A percentile compares a stretch with the other conserved stretches of the same genome.
These are phyloP conservation scores for Mimas tiliae DNA, from an alignment of 2,888 invertebrate species.

Conservation along the genomic window DNA sequence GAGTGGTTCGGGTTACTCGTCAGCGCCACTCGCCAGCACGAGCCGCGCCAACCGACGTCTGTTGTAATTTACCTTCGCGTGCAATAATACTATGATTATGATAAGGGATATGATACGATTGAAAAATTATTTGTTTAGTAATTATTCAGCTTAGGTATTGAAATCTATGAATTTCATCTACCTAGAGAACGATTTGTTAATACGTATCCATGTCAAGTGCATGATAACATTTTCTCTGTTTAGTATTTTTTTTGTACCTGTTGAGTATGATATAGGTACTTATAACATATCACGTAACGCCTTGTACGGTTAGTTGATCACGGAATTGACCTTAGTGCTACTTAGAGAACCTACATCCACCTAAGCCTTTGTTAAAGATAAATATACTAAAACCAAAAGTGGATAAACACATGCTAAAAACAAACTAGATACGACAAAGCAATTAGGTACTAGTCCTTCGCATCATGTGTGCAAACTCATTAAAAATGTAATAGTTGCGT, in stretches of 20 bases:
- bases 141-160: no score
- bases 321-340: slow-evolving; percentile 53
- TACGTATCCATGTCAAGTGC: neutral
- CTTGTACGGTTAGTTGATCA: slow-evolving; percentile 47
- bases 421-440: no score
- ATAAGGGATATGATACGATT: neutral
- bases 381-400: slow-evolving; percentile 32
- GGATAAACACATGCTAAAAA: no score
- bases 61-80: slow-evolving; percentile 33
- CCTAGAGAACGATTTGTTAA: neutral
- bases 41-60: neutral
- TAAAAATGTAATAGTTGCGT: no score
- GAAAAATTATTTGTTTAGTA: no score
- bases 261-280: slow-evolving; percentile 11
- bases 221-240: neutral
- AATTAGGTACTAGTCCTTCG: no score
- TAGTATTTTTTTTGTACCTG: no score
- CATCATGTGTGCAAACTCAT: no score
- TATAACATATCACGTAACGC: slow-evolving; percentile 25
- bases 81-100: slow-evolving; percentile 25
- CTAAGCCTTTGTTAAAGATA: slow-evolving; percentile 50
- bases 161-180: neutral
- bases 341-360: slow-evolving; percentile 49
- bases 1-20: slow-evolving; percentile 50
- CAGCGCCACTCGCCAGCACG: neutral